A percentile compares a stretch with the other conserved stretches of the same genome.
Conservation (phyloP, 23 tunicate genomes). For the Pegea sp. region DNA sequence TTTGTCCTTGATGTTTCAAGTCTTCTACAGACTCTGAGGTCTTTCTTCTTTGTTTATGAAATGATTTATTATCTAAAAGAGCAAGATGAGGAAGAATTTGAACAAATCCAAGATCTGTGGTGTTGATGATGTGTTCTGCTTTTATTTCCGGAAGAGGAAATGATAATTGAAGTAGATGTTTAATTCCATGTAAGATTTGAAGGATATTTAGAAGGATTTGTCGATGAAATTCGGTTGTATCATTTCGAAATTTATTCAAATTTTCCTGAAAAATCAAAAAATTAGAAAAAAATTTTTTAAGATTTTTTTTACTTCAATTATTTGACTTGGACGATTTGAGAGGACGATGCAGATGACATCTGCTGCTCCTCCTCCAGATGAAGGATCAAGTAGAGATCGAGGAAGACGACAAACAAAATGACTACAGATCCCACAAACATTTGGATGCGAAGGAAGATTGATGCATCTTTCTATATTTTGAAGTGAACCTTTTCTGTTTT, state of each 20-base stretch:
- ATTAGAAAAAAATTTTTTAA: too few relatives aligned
- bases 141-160: slow-evolving; percentile 31
- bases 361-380: slow-evolving; percentile 44
- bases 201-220: slow-evolving; percentile 57
- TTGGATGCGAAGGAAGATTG: slow-evolving; percentile 72
- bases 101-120: slow-evolving; percentile 36
- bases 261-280: slow-evolving; percentile 16
- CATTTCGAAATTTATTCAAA: slow-evolving; percentile 16
- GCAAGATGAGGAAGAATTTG: slow-evolving; percentile 68
- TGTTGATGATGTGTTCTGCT: slow-evolving; percentile 43
- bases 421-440: slow-evolving; percentile 81
- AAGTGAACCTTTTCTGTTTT: too few relatives aligned
- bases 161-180: slow-evolving; percentile 35
- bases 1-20: slow-evolving; percentile 5
- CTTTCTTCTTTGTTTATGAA: too few relatives aligned
- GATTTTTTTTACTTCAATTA: slow-evolving; percentile 38
- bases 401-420: slow-evolving; percentile 74
- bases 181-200: slow-evolving; percentile 58
- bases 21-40: slow-evolving; percentile 15
- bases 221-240: slow-evolving; percentile 37
- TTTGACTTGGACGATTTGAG: slow-evolving; percentile 29
- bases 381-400: slow-evolving; percentile 54
- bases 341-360: slow-evolving; percentile 75
- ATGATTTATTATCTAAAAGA: slow-evolving; percentile 12
- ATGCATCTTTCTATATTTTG: slow-evolving; percentile 48